These are phyloP conservation scores for Drosophila dives DNA, from an alignment of 2,888 invertebrate genomes.

Conservation along the genomic window DNA sequence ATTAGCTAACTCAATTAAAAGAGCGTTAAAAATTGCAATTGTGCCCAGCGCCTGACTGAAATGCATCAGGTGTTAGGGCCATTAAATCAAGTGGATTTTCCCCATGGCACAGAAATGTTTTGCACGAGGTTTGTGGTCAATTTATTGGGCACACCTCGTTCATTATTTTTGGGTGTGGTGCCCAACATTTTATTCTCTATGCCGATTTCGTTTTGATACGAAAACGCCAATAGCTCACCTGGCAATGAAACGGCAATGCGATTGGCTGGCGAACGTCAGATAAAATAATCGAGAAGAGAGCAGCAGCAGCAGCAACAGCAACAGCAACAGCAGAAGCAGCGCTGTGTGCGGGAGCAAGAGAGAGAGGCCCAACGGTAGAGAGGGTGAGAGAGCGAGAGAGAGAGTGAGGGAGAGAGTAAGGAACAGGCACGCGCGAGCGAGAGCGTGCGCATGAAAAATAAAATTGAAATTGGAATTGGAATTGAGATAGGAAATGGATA, in stretches of 20 bases:
- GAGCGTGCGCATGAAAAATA: slow-evolving; percentile 71
- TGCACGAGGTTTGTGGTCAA: slow-evolving; percentile 16
- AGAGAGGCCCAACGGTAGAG: slow-evolving; percentile 12
- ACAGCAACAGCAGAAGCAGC: slow-evolving; percentile 18
- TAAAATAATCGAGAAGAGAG: slow-evolving; percentile 69
- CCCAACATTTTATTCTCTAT: slow-evolving; percentile 27
- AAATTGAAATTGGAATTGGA: slow-evolving; percentile 63
- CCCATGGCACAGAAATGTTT: background rate
- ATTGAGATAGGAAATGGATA: slow-evolving; percentile 53
- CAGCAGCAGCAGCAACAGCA: slow-evolving; percentile 22
- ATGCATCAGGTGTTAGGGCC: slow-evolving; percentile 65
- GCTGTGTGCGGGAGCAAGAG: slow-evolving; percentile 25
- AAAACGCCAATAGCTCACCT: slow-evolving; percentile 69
- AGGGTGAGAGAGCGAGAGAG: slow-evolving; percentile 34
- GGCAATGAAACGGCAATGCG: slow-evolving; percentile 72
- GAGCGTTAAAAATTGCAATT: slow-evolving; percentile 70
- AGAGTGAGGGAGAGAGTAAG: slow-evolving; percentile 14
- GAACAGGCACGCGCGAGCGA: slow-evolving; percentile 28
- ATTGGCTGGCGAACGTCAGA: slow-evolving; percentile 70
- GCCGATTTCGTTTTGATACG: slow-evolving; percentile 49
- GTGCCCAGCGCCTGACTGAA: slow-evolving; percentile 32
- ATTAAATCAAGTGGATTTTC: slow-evolving; percentile 49
- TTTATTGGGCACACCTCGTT: slow-evolving; percentile 50
- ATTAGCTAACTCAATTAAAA: slow-evolving; percentile 79
- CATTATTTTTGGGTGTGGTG: slow-evolving; percentile 62